A percentile compares a stretch with the other conserved stretches of the same genome.
phyloP scores from a whole-genome alignment of 2,797 vertebrate species.

The Sebastes umbrosus region DNA sequence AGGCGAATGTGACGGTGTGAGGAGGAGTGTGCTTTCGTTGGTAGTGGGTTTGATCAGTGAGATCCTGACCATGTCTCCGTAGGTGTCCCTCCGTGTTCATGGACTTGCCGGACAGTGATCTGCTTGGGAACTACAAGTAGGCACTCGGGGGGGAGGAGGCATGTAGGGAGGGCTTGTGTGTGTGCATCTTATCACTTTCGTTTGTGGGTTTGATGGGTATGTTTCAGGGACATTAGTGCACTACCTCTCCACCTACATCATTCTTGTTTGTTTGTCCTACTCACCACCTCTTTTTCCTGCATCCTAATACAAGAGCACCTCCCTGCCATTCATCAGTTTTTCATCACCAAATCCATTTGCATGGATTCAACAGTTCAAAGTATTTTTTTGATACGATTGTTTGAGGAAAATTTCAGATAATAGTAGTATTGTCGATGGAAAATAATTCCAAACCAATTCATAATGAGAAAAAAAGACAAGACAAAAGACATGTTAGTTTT shows the following conservation, averaged over 20 bases:
- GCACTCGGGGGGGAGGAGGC: constrained; percentile 59
- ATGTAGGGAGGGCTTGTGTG: constrained; percentile 64
- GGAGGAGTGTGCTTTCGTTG: constrained; percentile 17
- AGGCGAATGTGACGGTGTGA: not conserved
- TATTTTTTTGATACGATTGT: not conserved
- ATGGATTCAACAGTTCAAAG: constrained; percentile 7
- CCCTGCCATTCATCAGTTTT: constrained; percentile 17
- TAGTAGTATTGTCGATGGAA: not conserved
- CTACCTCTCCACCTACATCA: not conserved
- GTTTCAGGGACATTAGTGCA: not conserved
- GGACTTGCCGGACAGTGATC: constrained; percentile 88
- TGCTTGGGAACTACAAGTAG: constrained; percentile 88
- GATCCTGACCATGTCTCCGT: constrained; percentile 86
- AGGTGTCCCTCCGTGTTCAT: constrained; percentile 89
- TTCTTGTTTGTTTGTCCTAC: constrained; percentile 15
- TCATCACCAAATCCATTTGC: not conserved
- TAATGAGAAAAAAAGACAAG: not conserved
- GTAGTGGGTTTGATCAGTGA: constrained; percentile 62
- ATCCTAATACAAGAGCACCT: constrained; percentile 23
- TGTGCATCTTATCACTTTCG: constrained; percentile 60
- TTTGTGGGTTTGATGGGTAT: constrained; percentile 47
- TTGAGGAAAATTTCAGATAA: not conserved
- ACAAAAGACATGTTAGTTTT: not conserved
- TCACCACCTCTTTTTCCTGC: constrained; percentile 14
- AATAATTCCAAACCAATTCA: not conserved